phyloP scores from a whole-genome alignment of 2,797 vertebrate genomes.

The Semaprochilodus insignis region DNA sequence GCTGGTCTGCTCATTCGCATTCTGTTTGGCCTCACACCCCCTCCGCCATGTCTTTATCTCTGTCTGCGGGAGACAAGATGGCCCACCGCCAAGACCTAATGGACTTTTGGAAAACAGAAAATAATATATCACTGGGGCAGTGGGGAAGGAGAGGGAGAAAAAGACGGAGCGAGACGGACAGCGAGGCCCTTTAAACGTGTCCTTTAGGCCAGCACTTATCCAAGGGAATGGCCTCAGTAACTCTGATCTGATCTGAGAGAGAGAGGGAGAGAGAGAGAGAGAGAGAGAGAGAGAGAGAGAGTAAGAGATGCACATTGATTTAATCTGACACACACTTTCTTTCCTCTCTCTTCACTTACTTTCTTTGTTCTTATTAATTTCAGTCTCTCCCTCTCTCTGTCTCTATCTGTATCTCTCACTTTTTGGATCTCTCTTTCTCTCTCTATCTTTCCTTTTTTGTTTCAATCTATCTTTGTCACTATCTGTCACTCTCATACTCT shows the following conservation, averaged over 20 bases:
- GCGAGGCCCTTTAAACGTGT: slow-evolving; percentile 47
- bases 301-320: too few species aligned
- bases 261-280: background rate
- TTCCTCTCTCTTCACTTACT: too few species aligned
- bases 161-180: slow-evolving; percentile 25
- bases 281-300: too few species aligned
- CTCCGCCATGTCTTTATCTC: slow-evolving; percentile 72
- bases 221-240: slow-evolving; percentile 23
- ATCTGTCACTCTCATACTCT: too few species aligned
- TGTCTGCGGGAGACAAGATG: slow-evolving; percentile 71
- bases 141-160: slow-evolving; percentile 37
- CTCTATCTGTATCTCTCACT: too few species aligned
- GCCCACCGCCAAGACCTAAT: slow-evolving; percentile 78
- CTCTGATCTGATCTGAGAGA: slow-evolving; percentile 27
- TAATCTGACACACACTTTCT: too few species aligned
- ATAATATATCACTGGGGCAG: slow-evolving; percentile 72
- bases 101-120: slow-evolving; percentile 80
- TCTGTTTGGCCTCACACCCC: slow-evolving; percentile 50
- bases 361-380: too few species aligned
- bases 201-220: slow-evolving; percentile 37
- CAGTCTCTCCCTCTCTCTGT: too few species aligned
- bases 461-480: background rate
- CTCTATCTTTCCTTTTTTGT: background rate
- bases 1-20: slow-evolving; percentile 53
- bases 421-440: too few species aligned